Evolutionary conservation across 2,797 vertebrate genomes (phyloP).

Genomic region (Leuciscus waleckii): DNA sequence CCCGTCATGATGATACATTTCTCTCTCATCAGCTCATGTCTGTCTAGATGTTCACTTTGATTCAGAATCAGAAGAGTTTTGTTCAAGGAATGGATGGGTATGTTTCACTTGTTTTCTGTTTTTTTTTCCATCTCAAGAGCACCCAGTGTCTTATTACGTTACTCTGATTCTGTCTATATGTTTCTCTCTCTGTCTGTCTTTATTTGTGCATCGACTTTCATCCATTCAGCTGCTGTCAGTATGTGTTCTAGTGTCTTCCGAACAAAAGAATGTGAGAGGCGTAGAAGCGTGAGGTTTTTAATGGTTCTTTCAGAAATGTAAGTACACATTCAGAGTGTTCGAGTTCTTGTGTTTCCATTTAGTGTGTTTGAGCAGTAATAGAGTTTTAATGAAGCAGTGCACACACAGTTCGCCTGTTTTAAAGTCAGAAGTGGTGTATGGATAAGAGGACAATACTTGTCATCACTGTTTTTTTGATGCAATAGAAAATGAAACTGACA

Average conservation of each 20-base stretch:
- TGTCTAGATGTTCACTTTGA: slow-evolving; percentile 2
- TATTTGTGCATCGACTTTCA: background rate
- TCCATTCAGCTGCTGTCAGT: background rate
- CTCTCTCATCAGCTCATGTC: background rate
- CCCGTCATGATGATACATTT: background rate
- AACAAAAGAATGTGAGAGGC: background rate
- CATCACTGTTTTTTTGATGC: background rate
- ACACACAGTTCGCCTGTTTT: background rate
- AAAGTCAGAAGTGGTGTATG: background rate
- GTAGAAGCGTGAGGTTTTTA: background rate
- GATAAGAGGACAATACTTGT: background rate
- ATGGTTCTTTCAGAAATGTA: background rate
- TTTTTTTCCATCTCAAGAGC: background rate
- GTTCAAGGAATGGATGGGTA: background rate
- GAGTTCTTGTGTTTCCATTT: background rate
- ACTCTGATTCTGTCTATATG: background rate
- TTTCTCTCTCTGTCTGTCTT: slow-evolving; percentile 2
- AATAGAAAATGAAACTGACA: background rate
- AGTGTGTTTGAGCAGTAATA: background rate
- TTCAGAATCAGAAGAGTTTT: background rate
- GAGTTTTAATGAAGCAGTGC: background rate
- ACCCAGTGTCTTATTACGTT: background rate
- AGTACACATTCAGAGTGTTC: background rate
- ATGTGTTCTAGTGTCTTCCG: background rate
- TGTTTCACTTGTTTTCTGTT: background rate